A percentile compares a stretch with the other conserved stretches of the same genome.
Conservation (phyloP, 2,888 invertebrate species). For the Spicauda simplicius region DNA sequence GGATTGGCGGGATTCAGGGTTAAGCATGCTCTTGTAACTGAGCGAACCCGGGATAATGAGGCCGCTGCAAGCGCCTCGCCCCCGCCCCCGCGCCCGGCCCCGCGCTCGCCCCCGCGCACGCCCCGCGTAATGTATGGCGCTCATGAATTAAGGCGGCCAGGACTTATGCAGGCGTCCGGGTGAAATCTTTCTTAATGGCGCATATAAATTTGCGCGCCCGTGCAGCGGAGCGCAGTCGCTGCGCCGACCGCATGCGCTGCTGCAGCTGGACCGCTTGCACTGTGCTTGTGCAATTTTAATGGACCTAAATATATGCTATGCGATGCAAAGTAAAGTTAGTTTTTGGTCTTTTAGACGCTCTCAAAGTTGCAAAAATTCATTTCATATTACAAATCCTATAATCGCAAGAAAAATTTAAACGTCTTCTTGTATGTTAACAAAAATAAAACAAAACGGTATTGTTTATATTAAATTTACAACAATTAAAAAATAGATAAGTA, state of each 20-base stretch:
- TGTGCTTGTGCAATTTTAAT: background rate
- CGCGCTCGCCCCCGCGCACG: background rate
- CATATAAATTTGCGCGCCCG: slow-evolving; percentile 23
- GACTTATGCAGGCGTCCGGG: slow-evolving; percentile 27
- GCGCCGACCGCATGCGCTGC: slow-evolving; percentile 3
- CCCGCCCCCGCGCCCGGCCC: background rate
- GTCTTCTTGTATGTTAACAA: no score
- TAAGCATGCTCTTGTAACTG: slow-evolving; percentile 4
- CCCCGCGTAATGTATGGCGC: slow-evolving; percentile 13
- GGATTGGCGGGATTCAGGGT: slow-evolving; percentile 1
- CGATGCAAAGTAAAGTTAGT: no score
- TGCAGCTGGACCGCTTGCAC: background rate
- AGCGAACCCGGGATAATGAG: slow-evolving; percentile 1
- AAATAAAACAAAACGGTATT: no score
- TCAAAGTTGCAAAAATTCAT: no score
- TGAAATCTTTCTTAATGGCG: slow-evolving; percentile 27
- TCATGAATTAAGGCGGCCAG: slow-evolving; percentile 28
- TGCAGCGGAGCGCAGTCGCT: slow-evolving; percentile 4
- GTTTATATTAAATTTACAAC: no score
- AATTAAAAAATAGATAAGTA: no score
- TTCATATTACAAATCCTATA: no score
- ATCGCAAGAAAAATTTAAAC: no score
- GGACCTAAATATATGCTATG: no score
- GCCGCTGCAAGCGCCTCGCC: background rate
- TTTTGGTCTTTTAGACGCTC: no score